These are phyloP conservation scores for Tupaia tana DNA, from an alignment of 2,113 vertebrate species.

Conservation along the genomic window DNA sequence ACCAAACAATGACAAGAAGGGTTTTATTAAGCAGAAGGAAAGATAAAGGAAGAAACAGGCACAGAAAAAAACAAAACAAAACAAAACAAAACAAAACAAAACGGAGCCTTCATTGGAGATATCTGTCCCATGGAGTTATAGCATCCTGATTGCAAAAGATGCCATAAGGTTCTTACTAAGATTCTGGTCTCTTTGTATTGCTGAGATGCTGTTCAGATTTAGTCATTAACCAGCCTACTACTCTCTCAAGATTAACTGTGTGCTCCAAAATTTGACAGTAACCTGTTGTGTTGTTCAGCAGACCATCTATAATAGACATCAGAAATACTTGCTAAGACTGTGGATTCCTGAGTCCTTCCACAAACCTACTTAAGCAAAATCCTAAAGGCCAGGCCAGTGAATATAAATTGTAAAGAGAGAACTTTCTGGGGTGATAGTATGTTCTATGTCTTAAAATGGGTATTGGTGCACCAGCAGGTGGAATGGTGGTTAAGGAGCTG, in stretches of 20 bases:
- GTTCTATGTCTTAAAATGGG: neutral
- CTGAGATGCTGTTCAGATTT: neutral
- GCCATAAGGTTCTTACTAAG: neutral
- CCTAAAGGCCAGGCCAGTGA: neutral
- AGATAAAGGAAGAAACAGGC: neutral
- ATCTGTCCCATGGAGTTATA: neutral
- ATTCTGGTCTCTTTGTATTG: neutral
- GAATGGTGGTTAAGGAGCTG: too few relatives aligned
- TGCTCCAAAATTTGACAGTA: neutral
- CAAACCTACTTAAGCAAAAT: neutral
- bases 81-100: neutral
- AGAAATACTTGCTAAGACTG: neutral
- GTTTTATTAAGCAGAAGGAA: neutral
- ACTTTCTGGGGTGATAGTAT: neutral
- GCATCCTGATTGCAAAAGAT: neutral
- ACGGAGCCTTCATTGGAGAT: neutral
- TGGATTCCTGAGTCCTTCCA: neutral
- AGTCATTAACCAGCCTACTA: neutral
- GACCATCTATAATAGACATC: neutral
- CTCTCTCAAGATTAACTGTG: neutral
- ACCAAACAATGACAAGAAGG: neutral
- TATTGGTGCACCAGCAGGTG: too few relatives aligned
- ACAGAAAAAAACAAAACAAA: neutral
- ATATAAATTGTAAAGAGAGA: neutral
- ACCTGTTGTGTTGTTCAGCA: neutral